A percentile compares a stretch with the other conserved stretches of the same genome.
These are phyloP conservation scores for Carterocephalus palaemon DNA, from an alignment of 2,888 invertebrate genomes.

Conservation along the genomic window DNA sequence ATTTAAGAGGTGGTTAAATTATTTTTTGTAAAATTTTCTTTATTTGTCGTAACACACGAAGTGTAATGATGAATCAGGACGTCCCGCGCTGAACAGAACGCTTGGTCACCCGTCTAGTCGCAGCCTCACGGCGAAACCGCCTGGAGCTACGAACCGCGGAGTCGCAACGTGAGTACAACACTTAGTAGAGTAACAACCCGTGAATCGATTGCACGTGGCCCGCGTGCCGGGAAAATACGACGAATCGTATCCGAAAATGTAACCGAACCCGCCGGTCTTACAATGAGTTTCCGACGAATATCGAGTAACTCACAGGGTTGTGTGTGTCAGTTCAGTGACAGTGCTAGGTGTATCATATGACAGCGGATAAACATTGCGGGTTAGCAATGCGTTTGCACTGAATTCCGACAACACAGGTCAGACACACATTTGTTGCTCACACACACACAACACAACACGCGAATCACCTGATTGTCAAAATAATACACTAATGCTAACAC, in stretches of 20 bases:
- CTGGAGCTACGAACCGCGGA: constrained; percentile 40
- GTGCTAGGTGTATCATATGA: constrained; percentile 19
- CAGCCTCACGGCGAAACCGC: constrained; percentile 35
- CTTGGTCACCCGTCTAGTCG: too few relatives aligned
- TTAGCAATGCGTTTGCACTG: constrained; percentile 32
- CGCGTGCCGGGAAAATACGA: constrained; percentile 26
- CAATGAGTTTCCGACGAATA: constrained; percentile 1
- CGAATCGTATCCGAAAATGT: constrained; percentile 32
- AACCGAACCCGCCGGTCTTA: constrained; percentile 28
- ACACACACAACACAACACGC: constrained; percentile 1
- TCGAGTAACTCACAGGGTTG: constrained; percentile 4
- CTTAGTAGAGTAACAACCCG: constrained; percentile 58
- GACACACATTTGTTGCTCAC: constrained; percentile 12
- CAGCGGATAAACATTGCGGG: constrained; percentile 28
- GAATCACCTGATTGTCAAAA: constrained; percentile 1
- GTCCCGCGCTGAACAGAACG: too few relatives aligned
- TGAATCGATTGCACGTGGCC: constrained; percentile 52
- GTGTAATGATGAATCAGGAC: too few relatives aligned
- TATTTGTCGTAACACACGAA: too few relatives aligned
- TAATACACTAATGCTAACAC: background rate
- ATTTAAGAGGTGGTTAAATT: too few relatives aligned
- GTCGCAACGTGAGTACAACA: constrained; percentile 27
- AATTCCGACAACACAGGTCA: constrained; percentile 34
- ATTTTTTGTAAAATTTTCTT: too few relatives aligned
- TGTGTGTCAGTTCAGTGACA: constrained; percentile 29